A percentile compares a stretch with the other conserved stretches of the same genome.
Evolutionary conservation across 1,140 invertebrate genomes (phyloP).

Genomic region (Drosophila takahashii): DNA sequence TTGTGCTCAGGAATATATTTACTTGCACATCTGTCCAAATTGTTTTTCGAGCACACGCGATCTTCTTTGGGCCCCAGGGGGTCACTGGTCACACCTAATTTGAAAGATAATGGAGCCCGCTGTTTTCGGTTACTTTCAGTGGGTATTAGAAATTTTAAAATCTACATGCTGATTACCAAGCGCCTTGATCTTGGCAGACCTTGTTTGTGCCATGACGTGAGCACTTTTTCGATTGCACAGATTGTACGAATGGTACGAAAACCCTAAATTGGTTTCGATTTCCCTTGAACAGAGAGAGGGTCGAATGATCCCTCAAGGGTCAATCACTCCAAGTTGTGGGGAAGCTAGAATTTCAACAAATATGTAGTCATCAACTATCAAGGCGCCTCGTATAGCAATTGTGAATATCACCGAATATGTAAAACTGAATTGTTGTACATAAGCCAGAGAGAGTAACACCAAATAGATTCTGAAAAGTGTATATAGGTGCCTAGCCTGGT

Average conservation of each 20-base stretch:
- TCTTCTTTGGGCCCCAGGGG: conserved; percentile 39
- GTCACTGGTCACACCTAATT: conserved; percentile 62
- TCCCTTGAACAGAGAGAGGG: conserved; percentile 4
- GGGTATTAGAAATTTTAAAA: conserved; percentile 43
- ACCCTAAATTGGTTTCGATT: conserved; percentile 20
- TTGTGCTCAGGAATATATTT: conserved; percentile 6
- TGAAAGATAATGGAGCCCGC: conserved; percentile 66
- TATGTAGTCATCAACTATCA: conserved; percentile 13
- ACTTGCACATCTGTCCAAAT: conserved; percentile 31
- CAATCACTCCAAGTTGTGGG: conserved; percentile 10
- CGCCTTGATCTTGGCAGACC: conserved; percentile 76
- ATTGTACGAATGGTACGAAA: conserved; percentile 20
- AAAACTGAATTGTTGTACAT: conserved; percentile 8
- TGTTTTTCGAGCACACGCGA: conserved; percentile 36
- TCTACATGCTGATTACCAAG: conserved; percentile 64
- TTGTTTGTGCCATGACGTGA: conserved; percentile 68
- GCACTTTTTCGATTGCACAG: conserved; percentile 28
- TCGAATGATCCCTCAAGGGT: conserved; percentile 17
- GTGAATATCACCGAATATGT: conserved; percentile 5
- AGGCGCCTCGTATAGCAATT: background rate
- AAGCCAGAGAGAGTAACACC: conserved; percentile 11
- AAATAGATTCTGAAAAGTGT: conserved; percentile 19
- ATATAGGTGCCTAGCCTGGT: conserved; percentile 9
- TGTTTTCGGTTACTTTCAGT: conserved; percentile 58
- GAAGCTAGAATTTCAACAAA: conserved; percentile 24